Base-by-base conservation (phyloP, 2,888 invertebrate species). In the Pomacea canaliculata region DNA sequence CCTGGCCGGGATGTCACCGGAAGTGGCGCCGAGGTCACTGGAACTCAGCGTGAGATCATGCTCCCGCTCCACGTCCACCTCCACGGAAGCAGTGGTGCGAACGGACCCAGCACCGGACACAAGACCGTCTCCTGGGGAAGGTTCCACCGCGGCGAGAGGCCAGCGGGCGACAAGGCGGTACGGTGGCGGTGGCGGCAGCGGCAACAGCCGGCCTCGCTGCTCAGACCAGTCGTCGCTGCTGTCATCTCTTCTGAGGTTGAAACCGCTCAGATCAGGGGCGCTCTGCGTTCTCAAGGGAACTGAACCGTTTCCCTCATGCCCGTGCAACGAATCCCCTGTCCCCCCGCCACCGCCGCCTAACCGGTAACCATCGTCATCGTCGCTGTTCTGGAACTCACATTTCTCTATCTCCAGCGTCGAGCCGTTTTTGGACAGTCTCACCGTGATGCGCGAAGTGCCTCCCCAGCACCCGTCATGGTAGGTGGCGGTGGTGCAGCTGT, bases 381-480 rank as follows among this genome's bases (percentile, higher is more conserved):
- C 60, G 46, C 63, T 27, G 27, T 74, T 37, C 8, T 81, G 80
- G 37, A 82, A 81, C 37, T 84, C 85, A 69, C 80, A 84, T 70
- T 81, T 80, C 71, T 85, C 85, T 46, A 85, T 85, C 76, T 85
- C 83, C 59, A 85, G 72, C 63, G 81, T 84, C 46, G 85, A 85
- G 0, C 85, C 85, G 67, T 85, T 84, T 27, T 83, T 84, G 13
- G 85, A 85, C 19, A 85, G 78, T 8, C 85, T 79, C 16, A 85
- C 78, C 8, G 84, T 85, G 37, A 85, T 85, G 70, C 81, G 82
- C 8, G 85, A 85, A 0, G 83, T 81, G 37, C 80, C 80, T 10
- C 51, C 51, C 23, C 79, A 79, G 16, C 80, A 74, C 9, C 78
- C 77, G 48, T 79, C 78, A 1, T 77, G 76, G 72, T 84, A 85